These are phyloP conservation scores for Atherinomorus stipes DNA, from an alignment of 2,113 vertebrate genomes.

Conservation along the genomic window DNA sequence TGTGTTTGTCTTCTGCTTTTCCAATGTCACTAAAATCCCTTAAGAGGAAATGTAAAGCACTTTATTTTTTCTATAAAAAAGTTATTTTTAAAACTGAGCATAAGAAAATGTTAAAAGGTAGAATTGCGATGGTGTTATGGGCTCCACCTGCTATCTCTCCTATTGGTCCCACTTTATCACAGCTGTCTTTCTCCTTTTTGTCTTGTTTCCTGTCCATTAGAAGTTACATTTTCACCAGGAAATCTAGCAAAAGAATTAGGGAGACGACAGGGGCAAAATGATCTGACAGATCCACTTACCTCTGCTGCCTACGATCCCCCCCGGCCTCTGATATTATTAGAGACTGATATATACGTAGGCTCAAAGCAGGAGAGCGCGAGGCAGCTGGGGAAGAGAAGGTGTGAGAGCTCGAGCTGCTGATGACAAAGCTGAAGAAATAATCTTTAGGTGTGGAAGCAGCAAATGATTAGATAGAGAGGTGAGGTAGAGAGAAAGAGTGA, in stretches of 20 bases:
- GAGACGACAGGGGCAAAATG: conserved; percentile 63
- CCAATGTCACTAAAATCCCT: conserved; percentile 10
- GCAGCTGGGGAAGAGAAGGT: conserved; percentile 10
- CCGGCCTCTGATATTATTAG: conserved; percentile 63
- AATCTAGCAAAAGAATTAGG: conserved; percentile 56
- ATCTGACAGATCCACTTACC: conserved; percentile 77
- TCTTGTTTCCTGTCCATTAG: conserved; percentile 33
- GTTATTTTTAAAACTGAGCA: conserved; percentile 38
- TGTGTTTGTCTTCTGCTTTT: conserved; percentile 21
- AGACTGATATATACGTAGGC: conserved; percentile 48
- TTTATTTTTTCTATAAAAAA: not conserved
- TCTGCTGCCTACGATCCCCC: conserved; percentile 54
- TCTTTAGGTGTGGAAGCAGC: conserved; percentile 54
- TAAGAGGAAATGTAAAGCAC: conserved; percentile 22
- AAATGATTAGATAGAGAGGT: conserved; percentile 45
- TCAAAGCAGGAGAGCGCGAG: not conserved
- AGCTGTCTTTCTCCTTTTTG: conserved; percentile 24
- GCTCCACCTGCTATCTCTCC: conserved; percentile 18
- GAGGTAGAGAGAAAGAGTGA: not conserved
- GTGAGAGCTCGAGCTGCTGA: conserved; percentile 32
- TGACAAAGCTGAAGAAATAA: conserved; percentile 51
- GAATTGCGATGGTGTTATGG: not conserved
- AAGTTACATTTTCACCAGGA: conserved; percentile 54
- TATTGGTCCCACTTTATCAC: conserved; percentile 5
- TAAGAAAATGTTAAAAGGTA: conserved; percentile 24